phyloP scores from a whole-genome alignment of 2,888 invertebrate species.

The Ashinkailepas kermadecensis region DNA sequence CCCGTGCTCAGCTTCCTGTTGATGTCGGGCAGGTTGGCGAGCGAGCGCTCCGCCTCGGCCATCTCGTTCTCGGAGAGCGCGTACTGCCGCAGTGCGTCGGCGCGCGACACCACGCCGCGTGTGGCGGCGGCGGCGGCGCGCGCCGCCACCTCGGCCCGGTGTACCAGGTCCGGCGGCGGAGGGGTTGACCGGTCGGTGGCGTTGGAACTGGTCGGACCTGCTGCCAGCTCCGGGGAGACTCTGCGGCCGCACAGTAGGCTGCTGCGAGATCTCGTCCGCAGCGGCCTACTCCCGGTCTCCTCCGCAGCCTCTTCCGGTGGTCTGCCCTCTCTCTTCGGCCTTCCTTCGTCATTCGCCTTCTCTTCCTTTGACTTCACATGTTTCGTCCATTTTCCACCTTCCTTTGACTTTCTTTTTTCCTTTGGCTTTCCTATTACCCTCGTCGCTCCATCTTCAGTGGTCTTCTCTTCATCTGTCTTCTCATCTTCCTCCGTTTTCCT shows the following conservation, averaged over 20 bases:
- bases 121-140: background rate
- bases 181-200: too few relatives aligned
- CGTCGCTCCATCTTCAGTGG: too few relatives aligned
- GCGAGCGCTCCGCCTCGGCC: background rate
- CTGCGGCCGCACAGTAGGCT: background rate
- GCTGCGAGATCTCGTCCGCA: background rate
- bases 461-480: too few relatives aligned
- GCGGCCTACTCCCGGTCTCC: background rate
- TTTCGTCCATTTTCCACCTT: too few relatives aligned
- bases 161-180: background rate
- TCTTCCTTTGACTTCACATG: too few relatives aligned
- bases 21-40: background rate
- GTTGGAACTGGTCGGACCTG: background rate
- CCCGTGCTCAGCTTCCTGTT: slow-evolving; percentile 1
- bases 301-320: background rate
- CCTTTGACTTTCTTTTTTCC: too few relatives aligned
- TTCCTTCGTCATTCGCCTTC: background rate
- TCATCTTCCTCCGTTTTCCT: too few relatives aligned
- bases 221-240: background rate
- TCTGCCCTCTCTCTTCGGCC: too few relatives aligned
- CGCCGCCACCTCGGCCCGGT: background rate
- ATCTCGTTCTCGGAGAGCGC: background rate
- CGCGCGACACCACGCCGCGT: background rate
- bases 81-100: background rate
- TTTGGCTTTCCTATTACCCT: too few relatives aligned